These are phyloP conservation scores for Ibidorhyncha struthersii DNA, from an alignment of 2,113 vertebrate species.

Conservation along the genomic window DNA sequence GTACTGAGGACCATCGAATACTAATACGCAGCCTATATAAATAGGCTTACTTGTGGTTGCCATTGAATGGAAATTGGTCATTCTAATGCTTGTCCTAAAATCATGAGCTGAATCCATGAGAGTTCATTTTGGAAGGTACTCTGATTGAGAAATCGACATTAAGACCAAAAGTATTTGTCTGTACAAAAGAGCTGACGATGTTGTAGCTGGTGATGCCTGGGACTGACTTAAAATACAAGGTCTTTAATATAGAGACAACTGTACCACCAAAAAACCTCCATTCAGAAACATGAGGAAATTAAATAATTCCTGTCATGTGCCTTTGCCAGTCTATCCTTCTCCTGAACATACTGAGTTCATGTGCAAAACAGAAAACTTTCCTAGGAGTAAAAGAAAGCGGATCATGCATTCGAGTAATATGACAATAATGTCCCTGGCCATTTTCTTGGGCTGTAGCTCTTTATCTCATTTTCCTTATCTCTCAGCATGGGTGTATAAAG, in stretches of 20 bases:
- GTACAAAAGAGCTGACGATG: neutral
- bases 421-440: neutral
- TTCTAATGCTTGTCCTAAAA: neutral
- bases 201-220: neutral
- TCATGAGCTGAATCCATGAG: neutral
- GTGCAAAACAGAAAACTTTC: neutral
- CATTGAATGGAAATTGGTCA: neutral
- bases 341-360: neutral
- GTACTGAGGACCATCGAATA: neutral
- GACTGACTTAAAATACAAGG: neutral
- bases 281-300: neutral
- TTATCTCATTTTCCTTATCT: neutral
- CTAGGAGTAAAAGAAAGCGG: neutral
- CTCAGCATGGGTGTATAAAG: neutral
- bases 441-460: neutral
- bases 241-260: neutral
- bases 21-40: neutral
- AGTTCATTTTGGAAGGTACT: neutral
- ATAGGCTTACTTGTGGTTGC: neutral
- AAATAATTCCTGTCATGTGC: neutral
- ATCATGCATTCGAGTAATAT: neutral
- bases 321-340: neutral
- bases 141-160: neutral
- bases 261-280: neutral
- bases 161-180: neutral